Evolutionary conservation across 1,140 invertebrate species (phyloP).

Genomic region (Pogonus chalceus): DNA sequence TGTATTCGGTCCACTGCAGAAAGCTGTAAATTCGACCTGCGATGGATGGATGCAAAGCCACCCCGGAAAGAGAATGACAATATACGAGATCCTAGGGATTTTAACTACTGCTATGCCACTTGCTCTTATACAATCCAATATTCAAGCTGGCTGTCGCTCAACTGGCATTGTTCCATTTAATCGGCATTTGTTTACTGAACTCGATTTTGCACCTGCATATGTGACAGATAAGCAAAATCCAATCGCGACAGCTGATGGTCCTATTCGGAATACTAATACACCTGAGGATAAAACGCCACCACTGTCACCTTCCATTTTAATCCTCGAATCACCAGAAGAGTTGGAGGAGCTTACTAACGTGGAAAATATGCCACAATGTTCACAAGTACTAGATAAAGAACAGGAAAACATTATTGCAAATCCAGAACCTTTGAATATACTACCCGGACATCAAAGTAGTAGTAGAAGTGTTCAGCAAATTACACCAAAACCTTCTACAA

Average conservation of each 20-base stretch:
- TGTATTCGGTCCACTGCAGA: conserved; percentile 36
- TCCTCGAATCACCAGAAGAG: too few relatives aligned
- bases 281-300: neutral
- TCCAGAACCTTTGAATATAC: too few relatives aligned
- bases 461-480: neutral
- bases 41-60: conserved; percentile 37
- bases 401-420: too few relatives aligned
- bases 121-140: conserved; percentile 34
- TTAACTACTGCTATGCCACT: conserved; percentile 30
- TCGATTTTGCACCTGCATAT: conserved; percentile 27
- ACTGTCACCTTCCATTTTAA: too few relatives aligned
- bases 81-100: conserved; percentile 39
- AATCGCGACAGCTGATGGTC: neutral
- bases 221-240: conserved; percentile 32
- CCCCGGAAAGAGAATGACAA: conserved; percentile 37
- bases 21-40: conserved; percentile 26
- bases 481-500: too few relatives aligned
- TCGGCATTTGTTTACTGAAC: conserved; percentile 26
- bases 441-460: too few relatives aligned
- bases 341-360: too few relatives aligned
- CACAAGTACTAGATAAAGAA: too few relatives aligned
- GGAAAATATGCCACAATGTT: too few relatives aligned
- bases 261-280: conserved; percentile 10
- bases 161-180: conserved; percentile 34
- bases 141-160: conserved; percentile 35